Percentiles rank a stretch among this genome's conserved stretches.
These are phyloP conservation scores for Sebastes kiyomatsui DNA, from an alignment of 2,797 vertebrate species.

Conservation along the genomic window DNA sequence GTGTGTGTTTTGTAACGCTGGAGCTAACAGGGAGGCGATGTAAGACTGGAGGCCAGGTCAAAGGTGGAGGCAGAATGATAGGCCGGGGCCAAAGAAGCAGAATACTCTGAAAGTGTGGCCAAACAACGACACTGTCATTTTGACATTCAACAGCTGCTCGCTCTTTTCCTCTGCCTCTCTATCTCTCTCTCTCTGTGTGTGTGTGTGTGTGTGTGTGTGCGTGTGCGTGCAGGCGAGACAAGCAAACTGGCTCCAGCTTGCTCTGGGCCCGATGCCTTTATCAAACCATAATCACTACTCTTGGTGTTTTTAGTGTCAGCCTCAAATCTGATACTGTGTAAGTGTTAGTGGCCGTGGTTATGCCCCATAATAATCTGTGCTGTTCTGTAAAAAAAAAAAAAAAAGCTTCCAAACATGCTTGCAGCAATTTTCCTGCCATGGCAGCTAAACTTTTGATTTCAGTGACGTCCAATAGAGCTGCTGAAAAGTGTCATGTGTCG, in stretches of 20 bases:
- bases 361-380: constrained; percentile 51
- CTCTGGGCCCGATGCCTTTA: constrained; percentile 54
- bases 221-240: constrained; percentile 6
- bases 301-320: constrained; percentile 66
- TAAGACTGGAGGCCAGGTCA: constrained; percentile 13
- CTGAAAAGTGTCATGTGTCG: not conserved
- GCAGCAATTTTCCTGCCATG: constrained; percentile 18
- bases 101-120: constrained; percentile 14
- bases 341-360: constrained; percentile 59
- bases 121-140: constrained; percentile 29
- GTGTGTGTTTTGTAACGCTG: constrained; percentile 10
- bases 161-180: not conserved
- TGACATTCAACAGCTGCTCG: constrained; percentile 41
- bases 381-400: constrained; percentile 35
- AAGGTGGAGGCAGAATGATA: constrained; percentile 6
- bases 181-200: not conserved
- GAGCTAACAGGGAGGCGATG: not conserved
- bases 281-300: constrained; percentile 73
- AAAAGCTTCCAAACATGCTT: constrained; percentile 30
- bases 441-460: constrained; percentile 32
- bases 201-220: not conserved
- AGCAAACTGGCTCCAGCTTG: constrained; percentile 56
- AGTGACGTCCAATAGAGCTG: constrained; percentile 2
- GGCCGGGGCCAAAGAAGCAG: constrained; percentile 4
- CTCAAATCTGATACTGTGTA: constrained; percentile 69